A percentile compares a stretch with the other conserved stretches of the same genome.
These are phyloP conservation scores for Tetraodon nigroviridis DNA, from an alignment of 2,113 vertebrate species.

Conservation along the genomic window DNA sequence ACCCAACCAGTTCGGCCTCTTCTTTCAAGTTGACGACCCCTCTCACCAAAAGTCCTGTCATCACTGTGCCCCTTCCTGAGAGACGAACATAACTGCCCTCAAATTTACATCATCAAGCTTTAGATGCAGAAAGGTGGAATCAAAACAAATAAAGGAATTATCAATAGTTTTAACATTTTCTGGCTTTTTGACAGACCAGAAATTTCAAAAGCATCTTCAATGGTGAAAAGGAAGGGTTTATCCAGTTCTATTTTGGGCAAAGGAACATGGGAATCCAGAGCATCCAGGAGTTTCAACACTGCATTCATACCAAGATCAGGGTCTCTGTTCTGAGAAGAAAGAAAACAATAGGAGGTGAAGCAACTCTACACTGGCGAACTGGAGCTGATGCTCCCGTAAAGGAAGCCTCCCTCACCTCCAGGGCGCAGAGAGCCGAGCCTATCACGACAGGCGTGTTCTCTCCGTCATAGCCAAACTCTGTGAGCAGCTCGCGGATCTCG, in stretches of 20 bases:
- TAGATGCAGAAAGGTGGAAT: neutral
- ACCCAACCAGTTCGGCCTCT: conserved; percentile 86
- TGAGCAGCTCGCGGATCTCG: conserved; percentile 87
- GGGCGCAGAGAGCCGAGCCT: conserved; percentile 87
- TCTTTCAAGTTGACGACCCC: conserved; percentile 85
- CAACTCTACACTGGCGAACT: too few relatives aligned
- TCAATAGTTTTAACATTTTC: neutral
- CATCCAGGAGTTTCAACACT: conserved; percentile 82
- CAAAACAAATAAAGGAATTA: neutral
- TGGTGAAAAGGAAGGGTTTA: conserved; percentile 84
- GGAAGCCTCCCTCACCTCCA: conserved; percentile 75
- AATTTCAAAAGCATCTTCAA: conserved; percentile 82
- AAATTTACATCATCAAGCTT: neutral
- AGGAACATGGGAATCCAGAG: conserved; percentile 78
- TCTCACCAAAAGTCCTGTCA: conserved; percentile 82
- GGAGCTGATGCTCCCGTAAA: neutral
- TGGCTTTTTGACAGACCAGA: conserved; percentile 66
- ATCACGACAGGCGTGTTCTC: conserved; percentile 79
- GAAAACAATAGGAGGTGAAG: neutral
- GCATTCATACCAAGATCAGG: conserved; percentile 80
- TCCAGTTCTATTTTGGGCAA: conserved; percentile 83
- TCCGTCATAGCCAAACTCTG: conserved; percentile 85
- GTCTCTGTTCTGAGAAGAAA: conserved; percentile 67
- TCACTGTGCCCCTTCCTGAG: conserved; percentile 86
- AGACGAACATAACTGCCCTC: neutral